Base-by-base conservation (phyloP, 2,888 invertebrate genomes). In the Diplazon laetatorius region DNA sequence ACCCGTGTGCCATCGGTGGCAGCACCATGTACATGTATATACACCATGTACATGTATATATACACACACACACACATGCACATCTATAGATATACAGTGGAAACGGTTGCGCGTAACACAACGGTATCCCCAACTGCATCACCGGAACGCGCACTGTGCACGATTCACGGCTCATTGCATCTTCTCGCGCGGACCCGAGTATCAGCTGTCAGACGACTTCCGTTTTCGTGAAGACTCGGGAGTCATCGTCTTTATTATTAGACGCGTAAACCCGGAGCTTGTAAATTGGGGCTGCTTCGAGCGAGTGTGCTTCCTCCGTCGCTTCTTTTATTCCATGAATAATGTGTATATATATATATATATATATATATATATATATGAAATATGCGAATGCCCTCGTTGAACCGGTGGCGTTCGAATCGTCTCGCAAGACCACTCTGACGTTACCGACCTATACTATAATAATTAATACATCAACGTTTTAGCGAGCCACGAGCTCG, bases 171-270 rank as follows among this genome's bases (percentile, higher is more conserved):
- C 57, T 78, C 68, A 70, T 70, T 76, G 72, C 55, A 70, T 69
- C 63, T 68, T 59, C 44, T 60, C 73, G 63, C 59, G 48, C 66
- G 50, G 74, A 60, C 66, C 57, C 79, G 78, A 57, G 76, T 77
- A 83, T 81, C 83, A 83, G 82, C 83, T 83, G 83, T 83, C 81
- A 71, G 76, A 79, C 81, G 80, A 82, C 82, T 82, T 82, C 80
- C 83, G 82, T 82, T 83, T 82, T 81, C 79, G 72, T 75, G 71
- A 69, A 55, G 60, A 59, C 60, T 69, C 48, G 52, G 52, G 62
- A n/a, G n/a, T n/a, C n/a, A n/a, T n/a, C n/a, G 57, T 62, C 76
- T 76, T 66, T 79, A 80, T 80, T 79, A 76, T 80, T 79, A 80
- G 79, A 79, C 60, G 30, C 18, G 50, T 39, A 55, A 35, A 39